Conservation (phyloP, 2,113 vertebrate genomes). For the Alces alces region DNA sequence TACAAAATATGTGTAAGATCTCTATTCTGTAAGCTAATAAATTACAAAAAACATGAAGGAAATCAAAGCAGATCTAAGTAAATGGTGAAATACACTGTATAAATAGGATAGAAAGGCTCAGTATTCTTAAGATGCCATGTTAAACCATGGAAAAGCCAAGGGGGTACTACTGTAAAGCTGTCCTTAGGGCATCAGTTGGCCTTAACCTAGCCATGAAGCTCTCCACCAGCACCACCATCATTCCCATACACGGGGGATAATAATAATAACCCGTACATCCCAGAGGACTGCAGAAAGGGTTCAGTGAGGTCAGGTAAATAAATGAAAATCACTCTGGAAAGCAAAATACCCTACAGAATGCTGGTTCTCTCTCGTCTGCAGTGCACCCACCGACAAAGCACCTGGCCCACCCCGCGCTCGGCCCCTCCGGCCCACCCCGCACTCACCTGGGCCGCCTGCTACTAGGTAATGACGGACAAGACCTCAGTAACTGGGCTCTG, state of each 20-base stretch:
- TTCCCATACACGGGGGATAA: not conserved
- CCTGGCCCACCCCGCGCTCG: rapidly evolving
- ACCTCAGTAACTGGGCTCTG: not conserved
- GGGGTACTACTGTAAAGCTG: not conserved
- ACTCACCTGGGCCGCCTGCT: not conserved
- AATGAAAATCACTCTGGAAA: not conserved
- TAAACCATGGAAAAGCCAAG: not conserved
- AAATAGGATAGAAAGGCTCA: not conserved
- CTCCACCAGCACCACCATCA: not conserved
- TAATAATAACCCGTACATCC: not conserved
- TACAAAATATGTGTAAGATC: not conserved
- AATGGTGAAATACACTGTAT: not conserved
- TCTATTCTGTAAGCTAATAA: not conserved
- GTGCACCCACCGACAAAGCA: rapidly evolving
- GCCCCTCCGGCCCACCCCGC: not conserved
- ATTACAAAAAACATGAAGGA: not conserved
- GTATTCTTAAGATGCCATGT: not conserved
- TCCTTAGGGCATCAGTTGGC: not conserved
- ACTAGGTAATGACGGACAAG: not conserved
- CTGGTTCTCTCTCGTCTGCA: no score
- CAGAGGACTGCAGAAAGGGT: not conserved
- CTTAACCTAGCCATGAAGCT: not conserved
- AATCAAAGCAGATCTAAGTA: not conserved
- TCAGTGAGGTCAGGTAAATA: not conserved
- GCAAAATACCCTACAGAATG: not conserved